These are phyloP conservation scores for Mantis religiosa DNA, from an alignment of 2,888 invertebrate genomes.

Conservation along the genomic window DNA sequence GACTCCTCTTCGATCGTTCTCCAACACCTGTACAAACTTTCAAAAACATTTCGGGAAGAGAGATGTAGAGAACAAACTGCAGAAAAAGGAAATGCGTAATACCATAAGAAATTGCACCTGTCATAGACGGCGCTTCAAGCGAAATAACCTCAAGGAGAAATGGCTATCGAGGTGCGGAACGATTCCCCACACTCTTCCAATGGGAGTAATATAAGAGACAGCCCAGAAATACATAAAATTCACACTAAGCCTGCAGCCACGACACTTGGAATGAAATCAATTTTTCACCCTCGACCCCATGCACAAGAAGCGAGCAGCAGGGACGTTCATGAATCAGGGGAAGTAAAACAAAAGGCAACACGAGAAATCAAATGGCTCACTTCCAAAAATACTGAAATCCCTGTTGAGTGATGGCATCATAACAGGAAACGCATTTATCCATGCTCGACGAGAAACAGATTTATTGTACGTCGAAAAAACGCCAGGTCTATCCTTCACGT, in stretches of 20 bases:
- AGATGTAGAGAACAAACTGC: background rate
- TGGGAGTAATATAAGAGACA: background rate
- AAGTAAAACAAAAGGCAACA: background rate
- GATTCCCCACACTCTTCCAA: background rate
- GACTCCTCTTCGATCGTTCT: no score
- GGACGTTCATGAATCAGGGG: background rate
- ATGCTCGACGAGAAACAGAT: background rate
- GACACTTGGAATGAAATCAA: background rate
- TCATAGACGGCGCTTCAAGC: background rate
- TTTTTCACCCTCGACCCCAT: background rate
- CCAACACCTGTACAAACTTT: no score
- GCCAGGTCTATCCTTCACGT: background rate
- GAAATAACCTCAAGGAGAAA: background rate
- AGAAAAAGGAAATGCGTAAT: background rate
- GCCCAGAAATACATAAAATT: background rate
- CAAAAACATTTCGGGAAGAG: background rate
- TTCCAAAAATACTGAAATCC: background rate
- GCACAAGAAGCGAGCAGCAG: background rate
- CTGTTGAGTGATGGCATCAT: background rate
- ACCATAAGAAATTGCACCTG: background rate
- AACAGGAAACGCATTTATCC: background rate
- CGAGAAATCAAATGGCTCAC: background rate
- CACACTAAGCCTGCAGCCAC: background rate
- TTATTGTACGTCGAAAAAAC: background rate
- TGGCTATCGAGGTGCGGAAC: background rate